phyloP scores from a whole-genome alignment of 2,888 invertebrate species.

The Linyphia triangularis region DNA sequence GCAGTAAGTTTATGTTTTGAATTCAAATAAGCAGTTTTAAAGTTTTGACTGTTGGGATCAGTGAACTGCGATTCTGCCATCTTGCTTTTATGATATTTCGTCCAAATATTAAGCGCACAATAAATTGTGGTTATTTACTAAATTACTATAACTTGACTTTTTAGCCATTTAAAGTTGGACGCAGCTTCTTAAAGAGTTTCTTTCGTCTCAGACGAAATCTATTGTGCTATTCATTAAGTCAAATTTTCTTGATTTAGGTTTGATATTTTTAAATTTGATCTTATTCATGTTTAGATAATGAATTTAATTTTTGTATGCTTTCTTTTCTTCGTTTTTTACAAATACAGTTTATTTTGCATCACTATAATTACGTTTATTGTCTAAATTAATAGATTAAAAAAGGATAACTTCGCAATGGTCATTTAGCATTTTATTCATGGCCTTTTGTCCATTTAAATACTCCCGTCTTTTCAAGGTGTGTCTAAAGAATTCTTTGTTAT shows the following conservation, averaged over 20 bases:
- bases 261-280: not conserved
- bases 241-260: not conserved
- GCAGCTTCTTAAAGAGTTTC: not conserved
- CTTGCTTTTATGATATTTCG: slow-evolving; percentile 63
- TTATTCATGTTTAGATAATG: not conserved
- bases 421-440: too few species aligned
- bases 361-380: too few species aligned
- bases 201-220: not conserved
- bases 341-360: not conserved
- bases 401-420: too few species aligned
- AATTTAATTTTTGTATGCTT: too few species aligned
- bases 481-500: too few species aligned
- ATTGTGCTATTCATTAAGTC: not conserved
- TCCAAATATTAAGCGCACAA: slow-evolving; percentile 18
- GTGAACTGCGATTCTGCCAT: slow-evolving; percentile 73
- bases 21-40: slow-evolving; percentile 8
- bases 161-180: not conserved
- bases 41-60: slow-evolving; percentile 65
- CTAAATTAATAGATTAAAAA: too few species aligned
- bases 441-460: too few species aligned
- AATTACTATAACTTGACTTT: not conserved
- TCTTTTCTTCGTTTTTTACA: too few species aligned
- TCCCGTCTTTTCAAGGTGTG: too few species aligned
- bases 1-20: not conserved
- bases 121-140: slow-evolving; percentile 1